Conservation (phyloP, 2,797 vertebrate species). For the Odontamblyopus rebecca region DNA sequence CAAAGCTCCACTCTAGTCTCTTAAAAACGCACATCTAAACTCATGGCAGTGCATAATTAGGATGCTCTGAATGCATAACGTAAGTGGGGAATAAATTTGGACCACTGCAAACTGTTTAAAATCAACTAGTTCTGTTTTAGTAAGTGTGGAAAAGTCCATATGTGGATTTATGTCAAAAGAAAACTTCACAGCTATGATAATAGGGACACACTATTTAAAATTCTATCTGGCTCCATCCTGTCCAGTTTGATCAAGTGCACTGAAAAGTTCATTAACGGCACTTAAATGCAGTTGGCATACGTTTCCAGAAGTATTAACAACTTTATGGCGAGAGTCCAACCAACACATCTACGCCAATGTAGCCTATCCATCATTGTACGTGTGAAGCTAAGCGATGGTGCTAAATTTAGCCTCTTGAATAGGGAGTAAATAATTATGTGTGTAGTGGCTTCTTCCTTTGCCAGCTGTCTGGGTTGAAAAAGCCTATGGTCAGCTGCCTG, state of each 20-base stretch:
- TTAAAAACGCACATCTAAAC: too few species aligned
- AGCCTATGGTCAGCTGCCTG: conserved; percentile 9
- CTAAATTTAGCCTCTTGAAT: conserved; percentile 15
- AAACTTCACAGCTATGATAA: neutral
- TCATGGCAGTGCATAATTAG: too few species aligned
- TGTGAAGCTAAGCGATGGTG: conserved; percentile 3
- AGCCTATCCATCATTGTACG: conserved; percentile 12
- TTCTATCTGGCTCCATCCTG: neutral
- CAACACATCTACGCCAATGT: neutral
- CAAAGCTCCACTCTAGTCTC: too few species aligned
- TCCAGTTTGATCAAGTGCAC: neutral
- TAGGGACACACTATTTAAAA: neutral
- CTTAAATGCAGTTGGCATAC: conserved; percentile 6
- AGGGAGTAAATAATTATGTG: conserved; percentile 17
- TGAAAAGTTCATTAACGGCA: conserved; percentile 11
- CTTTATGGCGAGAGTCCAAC: conserved; percentile 6
- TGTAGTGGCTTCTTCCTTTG: conserved; percentile 7
- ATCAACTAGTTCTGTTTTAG: too few species aligned
- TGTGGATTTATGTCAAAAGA: neutral
- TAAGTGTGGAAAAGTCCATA: too few species aligned
- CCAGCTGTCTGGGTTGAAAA: conserved; percentile 15
- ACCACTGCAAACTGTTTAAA: too few species aligned
- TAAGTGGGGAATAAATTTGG: too few species aligned
- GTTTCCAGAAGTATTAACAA: conserved; percentile 6
- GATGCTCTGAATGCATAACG: too few species aligned